Conservation (phyloP, 2,888 invertebrate genomes). For the Drepanosiphum platanoidis region DNA sequence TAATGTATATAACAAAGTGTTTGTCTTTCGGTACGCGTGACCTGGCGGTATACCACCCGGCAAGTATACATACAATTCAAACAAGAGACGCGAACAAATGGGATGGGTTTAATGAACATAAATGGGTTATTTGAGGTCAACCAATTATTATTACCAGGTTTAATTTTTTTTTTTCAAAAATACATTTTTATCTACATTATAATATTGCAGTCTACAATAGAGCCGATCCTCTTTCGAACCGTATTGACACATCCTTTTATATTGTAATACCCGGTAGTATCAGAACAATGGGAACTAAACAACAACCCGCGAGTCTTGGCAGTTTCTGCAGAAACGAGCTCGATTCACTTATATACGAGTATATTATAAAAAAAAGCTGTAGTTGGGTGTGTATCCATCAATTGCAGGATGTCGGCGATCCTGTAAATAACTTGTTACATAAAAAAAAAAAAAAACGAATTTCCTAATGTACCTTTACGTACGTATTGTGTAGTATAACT, state of each 20-base stretch:
- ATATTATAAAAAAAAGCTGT: background rate
- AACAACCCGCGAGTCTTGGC: slow-evolving; percentile 19
- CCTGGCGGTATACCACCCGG: background rate
- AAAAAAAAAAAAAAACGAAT: background rate
- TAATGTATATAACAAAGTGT: background rate
- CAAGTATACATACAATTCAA: background rate
- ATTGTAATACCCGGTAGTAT: slow-evolving; percentile 38
- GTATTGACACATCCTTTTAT: slow-evolving; percentile 51
- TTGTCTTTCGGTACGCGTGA: background rate
- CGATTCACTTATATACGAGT: background rate
- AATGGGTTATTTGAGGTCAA: slow-evolving; percentile 60
- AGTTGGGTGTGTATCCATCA: slow-evolving; percentile 6
- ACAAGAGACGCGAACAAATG: slow-evolving; percentile 44
- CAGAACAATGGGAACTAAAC: slow-evolving; percentile 37
- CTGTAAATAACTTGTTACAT: background rate
- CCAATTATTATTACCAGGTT: slow-evolving; percentile 27
- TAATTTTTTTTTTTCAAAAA: slow-evolving; percentile 44
- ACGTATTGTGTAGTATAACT: background rate
- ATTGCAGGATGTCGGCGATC: slow-evolving; percentile 11
- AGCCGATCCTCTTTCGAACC: slow-evolving; percentile 59
- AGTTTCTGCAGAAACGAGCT: slow-evolving; percentile 11
- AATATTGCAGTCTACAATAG: slow-evolving; percentile 32
- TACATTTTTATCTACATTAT: slow-evolving; percentile 41
- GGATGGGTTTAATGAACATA: slow-evolving; percentile 52
- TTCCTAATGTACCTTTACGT: slow-evolving; percentile 11